Base-by-base conservation (phyloP, 2,113 vertebrate genomes). In the Cynoglossus semilaevis region DNA sequence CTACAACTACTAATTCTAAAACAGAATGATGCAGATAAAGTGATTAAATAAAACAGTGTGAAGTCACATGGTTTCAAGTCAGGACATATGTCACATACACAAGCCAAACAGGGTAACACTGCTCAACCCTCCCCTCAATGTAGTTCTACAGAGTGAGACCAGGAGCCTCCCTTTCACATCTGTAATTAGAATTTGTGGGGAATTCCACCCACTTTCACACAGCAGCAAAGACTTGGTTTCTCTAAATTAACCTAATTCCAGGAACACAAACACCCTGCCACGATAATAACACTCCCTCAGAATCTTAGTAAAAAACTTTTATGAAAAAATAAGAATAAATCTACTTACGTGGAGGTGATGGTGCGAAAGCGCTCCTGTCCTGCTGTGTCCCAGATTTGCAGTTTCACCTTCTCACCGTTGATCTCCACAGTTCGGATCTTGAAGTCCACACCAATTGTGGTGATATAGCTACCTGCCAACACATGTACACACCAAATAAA, bases 381-480 rank as follows among this genome's bases (percentile, higher is more conserved):
- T 0, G 96, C 97, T 0, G 96, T 99, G 74, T 99, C 96, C 97
- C 96, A 99, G 83, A 99, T 99, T 89, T 99, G 97, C 50, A 99
- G 91, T 79, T 99, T 99, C 87, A 99, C 96, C 74, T 98, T 98
- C 91, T 99, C 97, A 8, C 96, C 97, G 58, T 97, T 97, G 76
- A 98, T 95, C 88, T 98, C 96, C 81, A 99, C 96, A 0, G 97
- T 99, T 64, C 96, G 92, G 77, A 99, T 99, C 92, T 99, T 99
- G 77, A 99, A 99, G 76, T 99, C 97, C 64, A 99, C 97, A 6
- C 97, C 97, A 2, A 99, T 99, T 0, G 97, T 99, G 78, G 96
- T 99, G 72, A 99, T 99, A 80, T 99, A 98, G 87, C 96, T 99
- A 91, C 97, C 96, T 99, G 86, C 44, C 52, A 63, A 66, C 44